phyloP scores from a whole-genome alignment of 1,140 invertebrate species.

The Brachionus asplanchnoidis region DNA sequence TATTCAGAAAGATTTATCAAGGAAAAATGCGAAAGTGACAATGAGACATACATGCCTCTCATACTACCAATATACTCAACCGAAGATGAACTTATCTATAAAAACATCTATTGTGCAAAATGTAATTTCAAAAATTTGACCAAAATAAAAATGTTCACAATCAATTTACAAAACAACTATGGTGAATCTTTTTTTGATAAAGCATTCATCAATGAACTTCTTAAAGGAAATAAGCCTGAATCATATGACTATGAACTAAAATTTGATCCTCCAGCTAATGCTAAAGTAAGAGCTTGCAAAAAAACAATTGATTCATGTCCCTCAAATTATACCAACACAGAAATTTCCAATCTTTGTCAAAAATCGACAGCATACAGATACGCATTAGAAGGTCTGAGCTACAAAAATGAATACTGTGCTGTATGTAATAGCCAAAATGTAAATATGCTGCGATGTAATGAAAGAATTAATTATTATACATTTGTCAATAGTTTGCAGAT shows the following conservation, averaged over 20 bases:
- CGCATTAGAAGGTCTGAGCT: background rate
- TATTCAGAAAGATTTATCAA: background rate
- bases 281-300: background rate
- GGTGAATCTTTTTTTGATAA: background rate
- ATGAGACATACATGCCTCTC: background rate
- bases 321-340: background rate
- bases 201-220: background rate
- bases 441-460: background rate
- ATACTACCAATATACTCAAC: background rate
- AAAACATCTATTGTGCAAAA: background rate
- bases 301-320: background rate
- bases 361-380: background rate
- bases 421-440: background rate
- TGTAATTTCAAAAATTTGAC: slow-evolving; percentile 1
- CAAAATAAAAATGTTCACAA: background rate
- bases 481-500: background rate
- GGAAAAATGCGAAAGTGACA: background rate
- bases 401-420: background rate
- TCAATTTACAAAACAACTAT: background rate
- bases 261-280: background rate
- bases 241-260: background rate
- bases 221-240: background rate
- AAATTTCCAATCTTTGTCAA: background rate
- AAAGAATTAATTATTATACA: background rate
- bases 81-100: background rate